These are phyloP conservation scores for Eonycteris spelaea DNA, from an alignment of 2,113 vertebrate species.

Conservation along the genomic window DNA sequence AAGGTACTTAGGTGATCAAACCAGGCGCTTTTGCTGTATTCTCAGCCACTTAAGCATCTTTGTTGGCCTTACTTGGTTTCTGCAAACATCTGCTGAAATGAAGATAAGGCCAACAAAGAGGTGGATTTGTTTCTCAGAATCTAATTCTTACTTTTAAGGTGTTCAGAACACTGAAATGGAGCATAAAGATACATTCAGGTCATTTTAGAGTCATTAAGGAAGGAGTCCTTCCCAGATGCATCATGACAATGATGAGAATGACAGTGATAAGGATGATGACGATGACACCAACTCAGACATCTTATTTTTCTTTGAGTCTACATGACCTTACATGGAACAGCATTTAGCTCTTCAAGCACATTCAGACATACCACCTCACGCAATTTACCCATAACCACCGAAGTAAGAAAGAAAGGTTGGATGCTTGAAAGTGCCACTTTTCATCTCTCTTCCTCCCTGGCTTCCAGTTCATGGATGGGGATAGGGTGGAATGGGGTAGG, in stretches of 20 bases:
- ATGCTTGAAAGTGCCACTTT: not conserved
- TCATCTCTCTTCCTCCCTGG: not conserved
- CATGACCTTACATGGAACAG: not conserved
- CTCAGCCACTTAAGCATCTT: not conserved
- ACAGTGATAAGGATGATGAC: not conserved
- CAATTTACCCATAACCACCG: not conserved
- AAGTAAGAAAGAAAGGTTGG: not conserved
- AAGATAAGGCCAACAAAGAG: not conserved
- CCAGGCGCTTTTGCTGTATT: not conserved
- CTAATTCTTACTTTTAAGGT: not conserved
- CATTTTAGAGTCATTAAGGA: not conserved
- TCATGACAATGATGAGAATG: not conserved
- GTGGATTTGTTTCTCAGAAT: not conserved
- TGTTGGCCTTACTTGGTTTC: not conserved
- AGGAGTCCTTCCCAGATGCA: not conserved
- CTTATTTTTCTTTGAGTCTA: not conserved
- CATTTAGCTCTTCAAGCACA: not conserved
- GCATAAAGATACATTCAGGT: not conserved
- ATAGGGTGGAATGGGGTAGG: fast-evolving
- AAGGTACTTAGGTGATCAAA: not conserved
- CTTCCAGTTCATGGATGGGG: not conserved
- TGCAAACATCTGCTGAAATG: not conserved
- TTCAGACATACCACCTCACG: not conserved
- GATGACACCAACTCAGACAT: not conserved
- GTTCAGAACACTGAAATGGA: not conserved